A percentile compares a stretch with the other conserved stretches of the same genome.
Evolutionary conservation across 2,888 invertebrate genomes (phyloP).

Genomic region (Lasius platythorax): DNA sequence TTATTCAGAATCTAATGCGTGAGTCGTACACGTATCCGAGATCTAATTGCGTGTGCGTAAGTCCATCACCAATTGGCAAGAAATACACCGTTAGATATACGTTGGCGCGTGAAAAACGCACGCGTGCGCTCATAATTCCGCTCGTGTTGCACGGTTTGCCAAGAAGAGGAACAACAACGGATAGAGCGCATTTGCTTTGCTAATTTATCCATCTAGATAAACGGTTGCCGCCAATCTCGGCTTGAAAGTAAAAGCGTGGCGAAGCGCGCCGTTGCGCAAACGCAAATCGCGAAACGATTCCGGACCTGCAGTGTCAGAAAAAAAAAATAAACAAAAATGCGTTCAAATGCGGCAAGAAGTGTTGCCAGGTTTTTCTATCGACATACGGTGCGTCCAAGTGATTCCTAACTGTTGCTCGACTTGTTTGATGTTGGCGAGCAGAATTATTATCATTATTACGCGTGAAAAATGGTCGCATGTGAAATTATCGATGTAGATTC

Average conservation of each 20-base stretch:
- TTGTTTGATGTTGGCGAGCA: neutral
- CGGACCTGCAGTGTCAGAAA: conserved; percentile 13
- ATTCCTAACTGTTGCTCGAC: conserved; percentile 22
- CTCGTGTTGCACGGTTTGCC: conserved; percentile 74
- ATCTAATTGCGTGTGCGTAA: conserved; percentile 32
- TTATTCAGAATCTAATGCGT: neutral
- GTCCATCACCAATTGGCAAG: conserved; percentile 42
- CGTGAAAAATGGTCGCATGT: neutral
- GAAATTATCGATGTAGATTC: conserved; percentile 15
- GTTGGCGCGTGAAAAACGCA: conserved; percentile 50
- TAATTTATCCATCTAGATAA: conserved; percentile 77
- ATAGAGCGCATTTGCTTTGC: conserved; percentile 80
- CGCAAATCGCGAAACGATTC: conserved; percentile 57
- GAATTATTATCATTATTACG: neutral
- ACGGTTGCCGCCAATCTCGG: conserved; percentile 64
- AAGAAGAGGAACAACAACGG: conserved; percentile 71
- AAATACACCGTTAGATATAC: conserved; percentile 57
- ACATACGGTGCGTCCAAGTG: neutral
- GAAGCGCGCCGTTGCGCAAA: conserved; percentile 68
- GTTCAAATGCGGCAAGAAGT: neutral
- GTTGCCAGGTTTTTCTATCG: conserved; percentile 14
- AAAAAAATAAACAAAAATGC: conserved; percentile 4
- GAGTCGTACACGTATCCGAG: neutral
- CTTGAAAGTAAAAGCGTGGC: conserved; percentile 80
- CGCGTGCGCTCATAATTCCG: conserved; percentile 53